A percentile compares a stretch with the other conserved stretches of the same genome.
phyloP scores from a whole-genome alignment of 2,113 vertebrate genomes.

The Burhinus bistriatus region DNA sequence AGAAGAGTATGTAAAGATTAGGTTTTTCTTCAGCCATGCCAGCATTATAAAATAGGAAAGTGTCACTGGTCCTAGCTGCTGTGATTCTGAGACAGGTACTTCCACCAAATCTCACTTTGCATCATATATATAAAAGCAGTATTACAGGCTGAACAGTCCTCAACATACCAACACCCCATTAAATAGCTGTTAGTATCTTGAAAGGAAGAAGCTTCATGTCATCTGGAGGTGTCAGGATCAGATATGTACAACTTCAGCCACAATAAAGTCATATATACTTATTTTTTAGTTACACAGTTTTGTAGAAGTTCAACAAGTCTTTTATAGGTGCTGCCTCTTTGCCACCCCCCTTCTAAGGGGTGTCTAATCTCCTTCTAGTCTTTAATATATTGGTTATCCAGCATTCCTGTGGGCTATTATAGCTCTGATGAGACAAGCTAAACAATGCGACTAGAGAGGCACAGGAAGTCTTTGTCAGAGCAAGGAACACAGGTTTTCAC shows the following conservation, averaged over 20 bases:
- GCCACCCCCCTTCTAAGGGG: background rate
- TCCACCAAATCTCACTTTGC: background rate
- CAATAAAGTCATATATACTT: background rate
- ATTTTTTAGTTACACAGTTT: background rate
- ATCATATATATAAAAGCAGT: background rate
- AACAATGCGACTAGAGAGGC: background rate
- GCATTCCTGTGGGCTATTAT: background rate
- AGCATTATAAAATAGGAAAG: background rate
- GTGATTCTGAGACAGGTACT: background rate
- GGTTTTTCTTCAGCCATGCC: background rate
- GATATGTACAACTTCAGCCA: background rate
- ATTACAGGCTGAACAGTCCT: background rate
- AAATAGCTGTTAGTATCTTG: background rate
- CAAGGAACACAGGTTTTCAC: background rate
- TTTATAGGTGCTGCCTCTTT: background rate
- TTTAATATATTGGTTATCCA: background rate
- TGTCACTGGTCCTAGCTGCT: background rate
- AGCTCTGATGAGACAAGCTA: background rate
- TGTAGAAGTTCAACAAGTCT: background rate
- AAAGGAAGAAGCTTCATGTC: background rate
- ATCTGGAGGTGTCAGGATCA: background rate
- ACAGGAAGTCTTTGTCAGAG: background rate
- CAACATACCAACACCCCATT: background rate
- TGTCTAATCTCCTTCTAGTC: background rate
- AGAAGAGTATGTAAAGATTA: background rate